Evolutionary conservation across 2,113 vertebrate species (phyloP), one percentile per base, ranked within the genome.

Genomic region (Mandrillus leucophaeus): DNA sequence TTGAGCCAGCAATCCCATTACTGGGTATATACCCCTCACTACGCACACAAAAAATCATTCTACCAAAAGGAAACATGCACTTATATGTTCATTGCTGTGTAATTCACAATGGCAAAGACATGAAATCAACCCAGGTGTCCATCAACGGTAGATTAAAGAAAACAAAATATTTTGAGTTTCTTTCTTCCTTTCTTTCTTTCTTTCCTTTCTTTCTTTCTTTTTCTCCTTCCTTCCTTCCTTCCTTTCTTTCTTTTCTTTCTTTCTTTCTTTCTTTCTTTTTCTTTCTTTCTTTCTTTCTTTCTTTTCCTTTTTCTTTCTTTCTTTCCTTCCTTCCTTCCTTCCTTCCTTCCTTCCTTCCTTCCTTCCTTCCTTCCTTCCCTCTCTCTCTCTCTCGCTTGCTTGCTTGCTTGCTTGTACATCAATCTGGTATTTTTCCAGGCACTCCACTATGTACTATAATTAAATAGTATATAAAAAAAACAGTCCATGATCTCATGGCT

Each of bases 191-290:
- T 23, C 18, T 17, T 35, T 8, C 1, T 17, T 6, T 1, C 16
- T 17, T 17, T 17, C 50, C 16, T 6, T 17, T 52, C 4, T 5
- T 5, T 5, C 4, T 6, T 6, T 52, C 50, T 1, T 52, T 0
- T 52, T n/a, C n/a, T 50, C 14, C 3, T 20, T 57, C 55, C 6
- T 57, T 57, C 18, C 18, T 55, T 18, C 6, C 4, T 22, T 57
- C 5, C 17, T 8, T 57, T 0, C 17, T 22, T 57, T 1, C 1
- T 0, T 7, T 57, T 0, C 18, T 22, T 22, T 0, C 1, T 57
- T 57, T 1, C 5, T 57, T 22, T 0, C 4, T 57, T 20, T 5
- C 2, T 22, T 22, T 2, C 6, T 22, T 22, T 6, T 20, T 57
- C 55, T 57, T 20, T 8, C 57, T 8, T 22, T 8, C 22, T 6